Evolutionary conservation across 2,888 invertebrate genomes (phyloP).

Genomic region (Pecten maximus): DNA sequence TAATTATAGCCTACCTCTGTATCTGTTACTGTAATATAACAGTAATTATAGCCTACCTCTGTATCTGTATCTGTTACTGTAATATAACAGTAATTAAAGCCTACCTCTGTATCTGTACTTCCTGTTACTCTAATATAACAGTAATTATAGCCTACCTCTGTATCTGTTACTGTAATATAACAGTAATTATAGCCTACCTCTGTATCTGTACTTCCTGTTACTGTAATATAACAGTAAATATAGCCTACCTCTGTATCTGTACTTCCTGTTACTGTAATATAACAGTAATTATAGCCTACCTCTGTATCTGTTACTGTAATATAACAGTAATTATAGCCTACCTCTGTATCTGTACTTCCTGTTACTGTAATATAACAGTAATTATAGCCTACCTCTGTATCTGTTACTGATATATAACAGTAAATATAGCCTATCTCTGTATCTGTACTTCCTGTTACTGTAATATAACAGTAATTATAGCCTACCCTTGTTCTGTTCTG

Average conservation of each 20-base stretch:
- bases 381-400: not conserved
- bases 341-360: no score
- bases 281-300: not conserved
- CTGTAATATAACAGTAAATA: not conserved
- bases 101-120: not conserved
- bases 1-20: not conserved
- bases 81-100: not conserved
- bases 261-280: not conserved
- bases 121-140: not conserved
- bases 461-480: no score
- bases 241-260: not conserved
- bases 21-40: not conserved
- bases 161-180: not conserved
- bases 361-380: not conserved
- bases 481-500: no score
- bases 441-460: not conserved
- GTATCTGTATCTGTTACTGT: not conserved
- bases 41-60: not conserved
- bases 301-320: not conserved
- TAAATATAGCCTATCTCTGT: not conserved
- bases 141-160: not conserved
- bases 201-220: slow-evolving; percentile 60
- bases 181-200: slow-evolving; percentile 42
- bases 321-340: no score
- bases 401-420: not conserved